Evolutionary conservation across 2,888 invertebrate species (phyloP).

Genomic region (Eurois occulta): DNA sequence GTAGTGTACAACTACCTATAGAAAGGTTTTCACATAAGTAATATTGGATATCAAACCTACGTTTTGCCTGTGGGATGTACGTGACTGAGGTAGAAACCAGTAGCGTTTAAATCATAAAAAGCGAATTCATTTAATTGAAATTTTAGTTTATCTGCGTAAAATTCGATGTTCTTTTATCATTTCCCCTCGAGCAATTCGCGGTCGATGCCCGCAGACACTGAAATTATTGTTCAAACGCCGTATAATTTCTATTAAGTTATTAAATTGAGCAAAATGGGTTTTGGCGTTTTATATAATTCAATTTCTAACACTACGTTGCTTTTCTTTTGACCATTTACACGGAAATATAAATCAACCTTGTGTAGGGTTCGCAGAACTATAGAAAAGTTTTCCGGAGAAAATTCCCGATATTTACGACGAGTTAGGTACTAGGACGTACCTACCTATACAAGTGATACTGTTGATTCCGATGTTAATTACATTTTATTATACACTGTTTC

Average conservation of each 20-base stretch:
- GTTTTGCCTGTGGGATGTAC: neutral
- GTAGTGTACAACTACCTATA: too few species aligned
- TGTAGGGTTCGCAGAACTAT: too few species aligned
- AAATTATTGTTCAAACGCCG: conserved; percentile 46
- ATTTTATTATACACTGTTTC: too few species aligned
- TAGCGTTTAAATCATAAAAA: conserved; percentile 9
- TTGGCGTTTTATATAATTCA: conserved; percentile 3
- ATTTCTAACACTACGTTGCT: neutral
- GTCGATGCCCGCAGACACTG: neutral
- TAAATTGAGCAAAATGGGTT: conserved; percentile 15
- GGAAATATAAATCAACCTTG: neutral
- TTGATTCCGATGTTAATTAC: too few species aligned
- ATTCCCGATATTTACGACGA: too few species aligned
- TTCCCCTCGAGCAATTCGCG: conserved; percentile 9
- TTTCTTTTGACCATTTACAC: neutral
- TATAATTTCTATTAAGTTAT: conserved; percentile 38
- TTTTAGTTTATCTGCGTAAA: conserved; percentile 43
- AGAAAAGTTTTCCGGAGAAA: neutral
- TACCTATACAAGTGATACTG: too few species aligned
- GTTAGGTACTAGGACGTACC: too few species aligned
- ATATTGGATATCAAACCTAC: neutral
- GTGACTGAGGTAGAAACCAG: neutral
- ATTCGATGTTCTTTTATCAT: conserved; percentile 32
- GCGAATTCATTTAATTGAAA: conserved; percentile 48
- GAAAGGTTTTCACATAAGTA: neutral